phyloP scores from a whole-genome alignment of 1,140 invertebrate species.

The Coptotermes formosanus region DNA sequence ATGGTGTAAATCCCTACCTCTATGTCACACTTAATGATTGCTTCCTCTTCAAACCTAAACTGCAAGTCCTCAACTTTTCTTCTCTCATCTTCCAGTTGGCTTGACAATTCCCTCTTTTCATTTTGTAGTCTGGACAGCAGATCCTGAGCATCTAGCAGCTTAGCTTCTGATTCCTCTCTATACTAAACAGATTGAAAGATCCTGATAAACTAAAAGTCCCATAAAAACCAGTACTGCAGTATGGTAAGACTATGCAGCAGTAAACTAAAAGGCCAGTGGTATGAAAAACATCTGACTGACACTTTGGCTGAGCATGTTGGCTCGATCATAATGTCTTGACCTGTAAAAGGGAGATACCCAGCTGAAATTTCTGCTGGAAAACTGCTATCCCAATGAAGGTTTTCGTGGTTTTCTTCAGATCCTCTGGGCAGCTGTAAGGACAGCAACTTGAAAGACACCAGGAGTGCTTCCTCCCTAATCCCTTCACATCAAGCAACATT shows the following conservation, averaged over 20 bases:
- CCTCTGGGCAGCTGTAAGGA: too few relatives aligned
- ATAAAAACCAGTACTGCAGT: background rate
- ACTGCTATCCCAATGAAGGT: too few relatives aligned
- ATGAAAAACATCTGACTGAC: too few relatives aligned
- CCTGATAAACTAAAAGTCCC: background rate
- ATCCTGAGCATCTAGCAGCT: conserved; percentile 45
- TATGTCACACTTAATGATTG: conserved; percentile 72
- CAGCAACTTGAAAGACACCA: too few relatives aligned
- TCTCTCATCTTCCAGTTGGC: conserved; percentile 79
- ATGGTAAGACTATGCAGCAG: background rate
- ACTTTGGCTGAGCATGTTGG: too few relatives aligned
- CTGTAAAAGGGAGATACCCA: too few relatives aligned
- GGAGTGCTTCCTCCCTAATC: too few relatives aligned
- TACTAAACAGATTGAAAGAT: conserved; percentile 45
- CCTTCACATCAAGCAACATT: too few relatives aligned
- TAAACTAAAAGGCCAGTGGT: too few relatives aligned
- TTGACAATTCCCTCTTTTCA: conserved; percentile 63
- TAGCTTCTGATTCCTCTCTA: conserved; percentile 56
- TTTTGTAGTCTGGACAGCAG: conserved; percentile 56
- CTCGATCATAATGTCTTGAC: too few relatives aligned
- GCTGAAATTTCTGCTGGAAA: too few relatives aligned
- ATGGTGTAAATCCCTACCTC: conserved; percentile 57
- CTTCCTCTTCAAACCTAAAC: conserved; percentile 89
- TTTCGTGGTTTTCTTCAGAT: too few relatives aligned
- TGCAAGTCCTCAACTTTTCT: conserved; percentile 89